A percentile compares a stretch with the other conserved stretches of the same genome.
Conservation (phyloP, 2,113 vertebrate genomes). For the Scomber colias region DNA sequence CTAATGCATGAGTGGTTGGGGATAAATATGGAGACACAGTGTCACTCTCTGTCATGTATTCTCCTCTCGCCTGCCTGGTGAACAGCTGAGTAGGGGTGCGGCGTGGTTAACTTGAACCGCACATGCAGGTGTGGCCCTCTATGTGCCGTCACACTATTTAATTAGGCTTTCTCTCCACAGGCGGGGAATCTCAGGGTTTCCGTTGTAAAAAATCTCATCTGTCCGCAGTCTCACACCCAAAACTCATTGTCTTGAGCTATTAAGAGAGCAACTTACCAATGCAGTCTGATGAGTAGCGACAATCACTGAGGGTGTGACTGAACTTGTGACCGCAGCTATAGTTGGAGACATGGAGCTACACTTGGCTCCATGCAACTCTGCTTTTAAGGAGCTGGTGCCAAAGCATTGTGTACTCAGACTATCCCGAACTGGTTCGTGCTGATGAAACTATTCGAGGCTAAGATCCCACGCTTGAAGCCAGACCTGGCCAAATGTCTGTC, state of each 20-base stretch:
- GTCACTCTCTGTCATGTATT: neutral
- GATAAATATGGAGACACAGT: neutral
- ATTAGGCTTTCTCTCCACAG: slow-evolving; percentile 42
- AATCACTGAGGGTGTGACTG: slow-evolving; percentile 39
- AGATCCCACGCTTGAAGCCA: neutral
- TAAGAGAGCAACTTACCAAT: neutral
- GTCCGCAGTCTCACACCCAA: slow-evolving; percentile 9
- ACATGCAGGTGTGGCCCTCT: slow-evolving; percentile 67
- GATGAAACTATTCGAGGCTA: neutral
- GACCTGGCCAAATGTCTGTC: neutral
- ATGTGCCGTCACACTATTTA: slow-evolving; percentile 55
- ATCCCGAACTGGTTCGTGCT: neutral
- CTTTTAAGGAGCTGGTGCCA: neutral
- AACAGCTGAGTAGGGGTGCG: slow-evolving; percentile 66
- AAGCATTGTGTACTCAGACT: slow-evolving; percentile 3
- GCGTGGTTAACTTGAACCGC: slow-evolving; percentile 45
- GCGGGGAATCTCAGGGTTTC: slow-evolving; percentile 38
- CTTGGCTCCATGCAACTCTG: slow-evolving; percentile 4
- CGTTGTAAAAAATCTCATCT: slow-evolving; percentile 25
- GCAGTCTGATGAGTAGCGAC: slow-evolving; percentile 5
- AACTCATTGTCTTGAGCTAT: slow-evolving; percentile 45
- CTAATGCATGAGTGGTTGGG: slow-evolving; percentile 14
- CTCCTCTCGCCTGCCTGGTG: slow-evolving; percentile 33
- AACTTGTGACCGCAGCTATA: slow-evolving; percentile 46
- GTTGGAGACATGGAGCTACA: slow-evolving; percentile 24